Evolutionary conservation across 2,888 invertebrate species (phyloP).

Genomic region (Geotrupes spiniger): DNA sequence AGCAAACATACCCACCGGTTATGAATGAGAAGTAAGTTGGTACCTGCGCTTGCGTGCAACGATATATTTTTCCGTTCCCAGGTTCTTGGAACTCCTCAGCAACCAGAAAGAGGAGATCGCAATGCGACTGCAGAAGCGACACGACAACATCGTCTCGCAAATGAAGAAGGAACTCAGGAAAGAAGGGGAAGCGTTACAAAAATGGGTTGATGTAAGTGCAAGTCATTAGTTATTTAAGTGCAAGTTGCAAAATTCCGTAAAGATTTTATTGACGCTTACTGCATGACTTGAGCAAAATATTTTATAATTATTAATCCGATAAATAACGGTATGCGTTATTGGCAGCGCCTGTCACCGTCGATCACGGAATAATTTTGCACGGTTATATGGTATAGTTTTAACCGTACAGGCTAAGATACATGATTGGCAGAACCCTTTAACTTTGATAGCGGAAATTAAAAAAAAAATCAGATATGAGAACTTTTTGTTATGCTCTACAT

Average conservation of each 20-base stretch:
- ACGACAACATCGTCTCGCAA: slow-evolving; percentile 45
- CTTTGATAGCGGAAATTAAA: no score
- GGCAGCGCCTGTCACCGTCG: no score
- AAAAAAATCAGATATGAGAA: no score
- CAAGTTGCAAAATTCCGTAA: slow-evolving; percentile 10
- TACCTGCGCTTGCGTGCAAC: not conserved
- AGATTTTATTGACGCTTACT: no score
- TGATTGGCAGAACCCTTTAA: no score
- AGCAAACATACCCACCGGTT: slow-evolving; percentile 39
- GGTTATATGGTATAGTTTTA: no score
- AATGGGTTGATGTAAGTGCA: slow-evolving; percentile 35
- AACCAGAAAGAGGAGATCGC: slow-evolving; percentile 47
- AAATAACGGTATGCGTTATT: no score
- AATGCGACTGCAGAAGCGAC: slow-evolving; percentile 42
- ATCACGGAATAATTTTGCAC: no score
- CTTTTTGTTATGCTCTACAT: no score
- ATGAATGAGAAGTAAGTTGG: slow-evolving; percentile 40
- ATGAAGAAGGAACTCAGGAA: slow-evolving; percentile 46
- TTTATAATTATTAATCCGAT: no score
- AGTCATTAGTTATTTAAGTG: not conserved
- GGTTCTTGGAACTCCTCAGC: slow-evolving; percentile 41
- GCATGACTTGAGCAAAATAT: no score
- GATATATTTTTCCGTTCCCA: slow-evolving; percentile 22
- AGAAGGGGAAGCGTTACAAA: slow-evolving; percentile 42
- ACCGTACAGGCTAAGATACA: no score